A percentile compares a stretch with the other conserved stretches of the same genome.
These are phyloP conservation scores for Myripristis jacobus DNA, from an alignment of 2,797 vertebrate species.

Conservation along the genomic window DNA sequence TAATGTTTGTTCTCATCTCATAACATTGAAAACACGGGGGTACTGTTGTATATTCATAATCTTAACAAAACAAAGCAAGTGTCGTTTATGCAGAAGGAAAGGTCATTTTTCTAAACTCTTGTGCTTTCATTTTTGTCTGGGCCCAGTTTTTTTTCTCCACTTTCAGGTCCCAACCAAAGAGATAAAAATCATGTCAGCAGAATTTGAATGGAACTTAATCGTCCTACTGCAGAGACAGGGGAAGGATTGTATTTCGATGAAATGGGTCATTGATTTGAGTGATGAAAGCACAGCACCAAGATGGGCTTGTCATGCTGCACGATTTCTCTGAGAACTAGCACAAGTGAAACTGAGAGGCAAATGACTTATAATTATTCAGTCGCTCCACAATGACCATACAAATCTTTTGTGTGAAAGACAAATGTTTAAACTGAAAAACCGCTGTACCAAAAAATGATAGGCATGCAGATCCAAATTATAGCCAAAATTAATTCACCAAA, in stretches of 20 bases:
- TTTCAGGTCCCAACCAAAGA: slow-evolving; percentile 42
- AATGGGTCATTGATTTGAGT: slow-evolving; percentile 83
- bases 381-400: slow-evolving; percentile 24
- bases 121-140: slow-evolving; percentile 31
- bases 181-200: slow-evolving; percentile 69
- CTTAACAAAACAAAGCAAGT: slow-evolving; percentile 16
- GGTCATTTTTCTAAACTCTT: slow-evolving; percentile 17
- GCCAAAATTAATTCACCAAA: neutral
- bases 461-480: neutral
- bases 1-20: slow-evolving; percentile 4
- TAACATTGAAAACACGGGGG: slow-evolving; percentile 18
- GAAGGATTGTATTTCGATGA: slow-evolving; percentile 81
- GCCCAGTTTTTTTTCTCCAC: slow-evolving; percentile 23
- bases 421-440: slow-evolving; percentile 35
- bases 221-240: slow-evolving; percentile 67
- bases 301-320: slow-evolving; percentile 63
- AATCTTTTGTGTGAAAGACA: slow-evolving; percentile 35
- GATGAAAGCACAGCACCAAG: slow-evolving; percentile 72
- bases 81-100: slow-evolving; percentile 12
- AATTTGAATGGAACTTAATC: slow-evolving; percentile 73
- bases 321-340: slow-evolving; percentile 52
- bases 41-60: neutral
- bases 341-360: slow-evolving; percentile 49
- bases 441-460: slow-evolving; percentile 28
- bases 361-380: slow-evolving; percentile 60